phyloP scores from a whole-genome alignment of 2,888 invertebrate genomes.

The Blera fallax region DNA sequence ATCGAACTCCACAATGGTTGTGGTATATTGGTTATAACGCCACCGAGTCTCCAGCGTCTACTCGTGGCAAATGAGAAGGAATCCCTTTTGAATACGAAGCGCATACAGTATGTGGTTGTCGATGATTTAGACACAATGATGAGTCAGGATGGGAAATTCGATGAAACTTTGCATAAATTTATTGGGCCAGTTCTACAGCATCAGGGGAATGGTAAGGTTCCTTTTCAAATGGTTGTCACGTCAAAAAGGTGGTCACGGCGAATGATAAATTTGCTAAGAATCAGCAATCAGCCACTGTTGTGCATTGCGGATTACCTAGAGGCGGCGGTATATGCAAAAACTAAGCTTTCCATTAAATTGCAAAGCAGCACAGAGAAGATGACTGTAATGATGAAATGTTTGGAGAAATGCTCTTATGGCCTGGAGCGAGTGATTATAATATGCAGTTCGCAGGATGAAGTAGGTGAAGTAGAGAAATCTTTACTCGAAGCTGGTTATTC shows the following conservation, averaged over 20 bases:
- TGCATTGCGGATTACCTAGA: conserved; percentile 89
- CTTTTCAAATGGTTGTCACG: conserved; percentile 84
- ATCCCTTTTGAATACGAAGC: conserved; percentile 83
- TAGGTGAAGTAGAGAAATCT: conserved; percentile 79
- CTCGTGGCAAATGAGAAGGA: conserved; percentile 81
- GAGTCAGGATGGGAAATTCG: conserved; percentile 67
- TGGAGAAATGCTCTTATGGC: conserved; percentile 79
- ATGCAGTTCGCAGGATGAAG: conserved; percentile 84
- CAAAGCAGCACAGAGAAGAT: conserved; percentile 74
- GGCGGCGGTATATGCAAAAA: conserved; percentile 87
- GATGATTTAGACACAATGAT: conserved; percentile 87
- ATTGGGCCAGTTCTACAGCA: conserved; percentile 48
- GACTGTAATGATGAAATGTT: conserved; percentile 22
- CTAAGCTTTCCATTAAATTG: conserved; percentile 82
- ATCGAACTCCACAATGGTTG: conserved; percentile 85
- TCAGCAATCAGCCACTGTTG: conserved; percentile 84
- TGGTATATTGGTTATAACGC: conserved; percentile 88
- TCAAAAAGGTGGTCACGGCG: conserved; percentile 81
- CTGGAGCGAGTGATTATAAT: conserved; percentile 85
- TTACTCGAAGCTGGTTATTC: conserved; percentile 74
- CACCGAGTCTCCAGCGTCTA: conserved; percentile 83
- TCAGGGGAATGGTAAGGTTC: conserved; percentile 69
- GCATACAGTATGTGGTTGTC: conserved; percentile 86
- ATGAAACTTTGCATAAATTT: conserved; percentile 51
- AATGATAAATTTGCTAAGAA: conserved; percentile 82